Evolutionary conservation across 23 tunicate genomes (phyloP).

Genomic region (Clavelina lepadiformis): DNA sequence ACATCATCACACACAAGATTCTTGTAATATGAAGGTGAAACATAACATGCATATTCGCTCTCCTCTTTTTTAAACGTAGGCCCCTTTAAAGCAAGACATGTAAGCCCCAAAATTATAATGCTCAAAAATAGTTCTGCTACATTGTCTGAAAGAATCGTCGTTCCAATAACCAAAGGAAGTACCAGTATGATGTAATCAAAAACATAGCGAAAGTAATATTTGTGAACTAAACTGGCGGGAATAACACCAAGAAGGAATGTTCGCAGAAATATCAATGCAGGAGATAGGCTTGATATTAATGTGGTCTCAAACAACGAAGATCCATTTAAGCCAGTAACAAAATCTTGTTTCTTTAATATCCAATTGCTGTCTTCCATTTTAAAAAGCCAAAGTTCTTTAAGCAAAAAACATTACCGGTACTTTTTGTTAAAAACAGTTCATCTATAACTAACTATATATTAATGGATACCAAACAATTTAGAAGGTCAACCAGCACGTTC

Average conservation of each 20-base stretch:
- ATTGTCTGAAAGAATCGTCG: slow-evolving; percentile 21
- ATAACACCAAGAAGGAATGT: slow-evolving; percentile 25
- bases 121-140: not conserved
- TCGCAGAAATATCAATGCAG: slow-evolving; percentile 19
- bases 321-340: slow-evolving; percentile 69
- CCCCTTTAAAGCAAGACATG: too few relatives aligned
- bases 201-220: slow-evolving; percentile 4
- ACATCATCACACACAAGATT: not conserved
- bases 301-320: slow-evolving; percentile 43
- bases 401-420: not conserved
- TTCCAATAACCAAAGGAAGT: slow-evolving; percentile 10
- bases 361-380: slow-evolving; percentile 12
- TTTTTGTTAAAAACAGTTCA: not conserved
- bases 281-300: slow-evolving; percentile 8
- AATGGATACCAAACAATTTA: too few relatives aligned
- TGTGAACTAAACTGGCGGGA: not conserved
- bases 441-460: too few relatives aligned
- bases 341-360: slow-evolving; percentile 41
- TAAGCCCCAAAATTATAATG: not conserved
- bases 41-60: not conserved
- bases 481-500: too few relatives aligned
- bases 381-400: not conserved
- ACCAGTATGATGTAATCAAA: slow-evolving; percentile 20
- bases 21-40: slow-evolving; percentile 5
- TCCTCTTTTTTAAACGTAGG: too few relatives aligned